Conservation (phyloP, 2,888 invertebrate genomes). For the Malachius bipustulatus region DNA sequence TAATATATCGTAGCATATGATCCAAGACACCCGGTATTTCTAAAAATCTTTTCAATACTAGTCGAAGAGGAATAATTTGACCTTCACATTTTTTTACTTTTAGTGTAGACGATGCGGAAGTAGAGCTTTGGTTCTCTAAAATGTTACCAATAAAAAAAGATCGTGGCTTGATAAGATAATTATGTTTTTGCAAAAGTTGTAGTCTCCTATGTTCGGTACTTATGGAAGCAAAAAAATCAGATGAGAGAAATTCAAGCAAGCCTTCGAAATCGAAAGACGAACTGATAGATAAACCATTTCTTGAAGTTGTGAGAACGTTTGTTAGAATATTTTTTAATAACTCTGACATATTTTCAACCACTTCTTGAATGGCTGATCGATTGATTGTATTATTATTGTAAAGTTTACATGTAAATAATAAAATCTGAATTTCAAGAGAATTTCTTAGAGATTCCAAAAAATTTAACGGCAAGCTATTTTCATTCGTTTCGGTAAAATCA, state of each 20-base stretch:
- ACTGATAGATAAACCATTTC: too few relatives aligned
- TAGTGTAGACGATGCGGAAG: slow-evolving; percentile 3
- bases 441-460: too few relatives aligned
- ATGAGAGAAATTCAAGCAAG: not conserved
- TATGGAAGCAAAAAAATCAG: slow-evolving; percentile 2
- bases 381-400: slow-evolving; percentile 10
- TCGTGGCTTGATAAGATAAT: slow-evolving; percentile 8
- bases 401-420: slow-evolving; percentile 11
- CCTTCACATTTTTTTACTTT: slow-evolving; percentile 8
- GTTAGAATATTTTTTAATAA: slow-evolving; percentile 6
- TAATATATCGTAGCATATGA: slow-evolving; percentile 13
- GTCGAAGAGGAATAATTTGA: slow-evolving; percentile 10
- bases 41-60: slow-evolving; percentile 10
- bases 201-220: slow-evolving; percentile 5
- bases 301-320: not conserved
- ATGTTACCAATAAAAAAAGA: slow-evolving; percentile 8
- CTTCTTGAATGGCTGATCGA: slow-evolving; percentile 11
- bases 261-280: slow-evolving; percentile 4
- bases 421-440: slow-evolving; percentile 7
- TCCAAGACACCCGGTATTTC: slow-evolving; percentile 10
- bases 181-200: slow-evolving; percentile 8
- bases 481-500: too few relatives aligned
- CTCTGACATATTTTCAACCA: slow-evolving; percentile 12
- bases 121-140: slow-evolving; percentile 6
- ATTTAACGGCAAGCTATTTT: too few relatives aligned